These are phyloP conservation scores for Neoarius graeffei DNA, from an alignment of 2,113 vertebrate species.

Conservation along the genomic window DNA sequence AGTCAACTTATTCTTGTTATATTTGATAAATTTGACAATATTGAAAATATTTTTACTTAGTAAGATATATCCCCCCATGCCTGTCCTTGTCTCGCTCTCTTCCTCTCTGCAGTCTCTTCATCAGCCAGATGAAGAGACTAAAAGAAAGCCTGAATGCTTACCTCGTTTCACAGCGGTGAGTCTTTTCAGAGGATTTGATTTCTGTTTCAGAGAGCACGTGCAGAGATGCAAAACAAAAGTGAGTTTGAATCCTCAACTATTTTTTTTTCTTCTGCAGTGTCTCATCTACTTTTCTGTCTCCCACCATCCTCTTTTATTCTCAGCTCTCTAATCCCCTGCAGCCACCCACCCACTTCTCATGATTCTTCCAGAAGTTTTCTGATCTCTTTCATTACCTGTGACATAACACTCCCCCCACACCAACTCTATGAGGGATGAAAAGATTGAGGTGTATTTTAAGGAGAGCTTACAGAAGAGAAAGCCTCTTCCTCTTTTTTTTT, in stretches of 20 bases:
- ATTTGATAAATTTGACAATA: not conserved
- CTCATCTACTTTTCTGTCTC: not conserved
- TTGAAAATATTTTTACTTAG: not conserved
- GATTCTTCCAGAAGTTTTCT: conserved; percentile 24
- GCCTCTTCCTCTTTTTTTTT: not conserved
- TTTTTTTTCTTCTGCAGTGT: conserved; percentile 17
- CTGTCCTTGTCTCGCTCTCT: not conserved
- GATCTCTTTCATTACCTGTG: not conserved
- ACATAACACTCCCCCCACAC: not conserved
- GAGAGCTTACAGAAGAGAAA: conserved; percentile 27
- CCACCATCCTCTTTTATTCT: conserved; percentile 49
- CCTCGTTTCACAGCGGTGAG: conserved; percentile 50
- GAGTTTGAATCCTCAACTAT: conserved; percentile 12
- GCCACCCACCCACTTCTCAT: conserved; percentile 11
- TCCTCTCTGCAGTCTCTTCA: not conserved
- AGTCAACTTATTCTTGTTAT: not conserved
- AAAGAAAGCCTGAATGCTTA: conserved; percentile 35
- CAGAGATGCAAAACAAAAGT: conserved; percentile 51
- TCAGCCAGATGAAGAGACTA: not conserved
- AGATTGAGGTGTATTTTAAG: conserved; percentile 54
- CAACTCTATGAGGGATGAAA: conserved; percentile 36
- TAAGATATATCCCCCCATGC: too few species aligned
- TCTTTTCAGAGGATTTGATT: not conserved
- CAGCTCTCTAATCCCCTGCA: conserved; percentile 30
- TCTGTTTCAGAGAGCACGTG: not conserved